Conservation (phyloP, 1,140 invertebrate species). For the Monomorium pharaonis region DNA sequence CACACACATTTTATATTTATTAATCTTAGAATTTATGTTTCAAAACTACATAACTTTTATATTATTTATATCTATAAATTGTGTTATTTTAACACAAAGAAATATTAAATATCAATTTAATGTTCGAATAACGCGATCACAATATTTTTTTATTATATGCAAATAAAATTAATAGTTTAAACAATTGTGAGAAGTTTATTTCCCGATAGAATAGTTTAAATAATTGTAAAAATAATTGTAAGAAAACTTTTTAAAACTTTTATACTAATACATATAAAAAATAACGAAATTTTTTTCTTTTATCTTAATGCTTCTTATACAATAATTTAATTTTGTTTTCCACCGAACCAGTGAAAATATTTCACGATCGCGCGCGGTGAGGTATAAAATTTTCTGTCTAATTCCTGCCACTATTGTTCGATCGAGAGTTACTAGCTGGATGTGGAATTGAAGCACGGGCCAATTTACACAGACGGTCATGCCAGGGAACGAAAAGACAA, state of each 20-base stretch:
- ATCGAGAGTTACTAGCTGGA: neutral
- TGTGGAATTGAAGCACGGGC: neutral
- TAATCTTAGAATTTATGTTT: no score
- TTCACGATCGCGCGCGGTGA: neutral
- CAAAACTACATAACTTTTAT: no score
- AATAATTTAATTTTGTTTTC: neutral
- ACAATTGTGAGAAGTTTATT: neutral
- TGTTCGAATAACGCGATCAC: no score
- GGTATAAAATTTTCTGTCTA: conserved; percentile 7
- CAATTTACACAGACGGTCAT: conserved; percentile 34
- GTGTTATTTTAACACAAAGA: no score
- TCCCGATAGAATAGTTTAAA: neutral
- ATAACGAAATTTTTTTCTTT: neutral
- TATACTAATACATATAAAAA: neutral
- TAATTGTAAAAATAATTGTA: neutral
- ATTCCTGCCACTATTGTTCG: neutral
- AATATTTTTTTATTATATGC: no score
- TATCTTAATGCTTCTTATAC: neutral
- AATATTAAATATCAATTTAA: no score
- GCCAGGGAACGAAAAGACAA: conserved; percentile 36
- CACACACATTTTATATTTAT: no score
- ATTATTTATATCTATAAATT: no score
- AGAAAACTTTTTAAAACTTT: no score
- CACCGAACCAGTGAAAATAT: neutral
- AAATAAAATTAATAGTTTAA: neutral